A percentile compares a stretch with the other conserved stretches of the same genome.
Evolutionary conservation across 2,797 vertebrate genomes (phyloP).

Genomic region (Scarus forsteni): DNA sequence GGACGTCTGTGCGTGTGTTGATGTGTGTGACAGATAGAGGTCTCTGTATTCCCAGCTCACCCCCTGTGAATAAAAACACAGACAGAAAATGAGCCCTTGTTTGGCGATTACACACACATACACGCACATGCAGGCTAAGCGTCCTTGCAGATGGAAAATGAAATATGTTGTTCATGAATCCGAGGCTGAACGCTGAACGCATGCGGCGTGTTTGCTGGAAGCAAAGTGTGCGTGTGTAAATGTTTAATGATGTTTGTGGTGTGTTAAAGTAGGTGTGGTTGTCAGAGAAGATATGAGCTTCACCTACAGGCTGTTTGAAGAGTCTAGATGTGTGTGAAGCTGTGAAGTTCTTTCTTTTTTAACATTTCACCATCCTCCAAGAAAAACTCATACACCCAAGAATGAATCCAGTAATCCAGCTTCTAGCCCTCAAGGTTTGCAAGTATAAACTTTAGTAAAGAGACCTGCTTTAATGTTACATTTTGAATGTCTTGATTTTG

Average conservation of each 20-base stretch:
- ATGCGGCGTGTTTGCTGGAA: constrained; percentile 35
- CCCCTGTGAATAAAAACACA: constrained; percentile 67
- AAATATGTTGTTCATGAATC: constrained; percentile 50
- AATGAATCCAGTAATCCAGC: too few relatives aligned
- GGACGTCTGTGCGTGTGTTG: constrained; percentile 23
- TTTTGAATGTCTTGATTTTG: too few relatives aligned
- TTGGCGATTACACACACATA: constrained; percentile 26
- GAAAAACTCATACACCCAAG: too few relatives aligned
- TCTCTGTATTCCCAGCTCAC: constrained; percentile 58
- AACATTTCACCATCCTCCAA: too few relatives aligned
- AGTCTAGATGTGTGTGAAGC: neutral
- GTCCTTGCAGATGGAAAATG: constrained; percentile 67
- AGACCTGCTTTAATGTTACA: too few relatives aligned
- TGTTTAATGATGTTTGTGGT: constrained; percentile 46
- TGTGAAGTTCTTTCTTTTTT: too few relatives aligned
- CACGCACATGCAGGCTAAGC: constrained; percentile 46
- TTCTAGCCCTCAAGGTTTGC: too few relatives aligned
- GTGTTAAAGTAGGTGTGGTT: constrained; percentile 42
- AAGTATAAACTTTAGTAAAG: too few relatives aligned
- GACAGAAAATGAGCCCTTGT: constrained; percentile 64
- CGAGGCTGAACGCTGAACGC: constrained; percentile 9
- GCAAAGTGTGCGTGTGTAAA: constrained; percentile 24
- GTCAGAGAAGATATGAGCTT: constrained; percentile 11
- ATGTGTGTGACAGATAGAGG: constrained; percentile 60
- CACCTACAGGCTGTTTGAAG: neutral